Conservation (phyloP, 1,140 invertebrate species). For the Matsumurasca onukii region DNA sequence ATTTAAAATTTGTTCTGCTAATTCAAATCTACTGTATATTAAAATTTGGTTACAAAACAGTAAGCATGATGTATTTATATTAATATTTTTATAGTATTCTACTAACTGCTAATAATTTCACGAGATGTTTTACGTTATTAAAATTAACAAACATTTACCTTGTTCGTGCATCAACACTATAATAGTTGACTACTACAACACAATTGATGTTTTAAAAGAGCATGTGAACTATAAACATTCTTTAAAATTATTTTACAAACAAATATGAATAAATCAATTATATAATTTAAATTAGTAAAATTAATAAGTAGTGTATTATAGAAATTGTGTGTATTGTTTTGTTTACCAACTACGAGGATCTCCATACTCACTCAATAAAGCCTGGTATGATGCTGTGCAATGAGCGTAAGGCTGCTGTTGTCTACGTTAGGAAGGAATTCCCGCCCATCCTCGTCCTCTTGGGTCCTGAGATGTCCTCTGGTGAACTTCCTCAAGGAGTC, state of each 20-base stretch:
- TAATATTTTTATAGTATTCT: not conserved
- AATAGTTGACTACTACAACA: not conserved
- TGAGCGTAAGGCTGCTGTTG: constrained; percentile 68
- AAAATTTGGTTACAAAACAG: not conserved
- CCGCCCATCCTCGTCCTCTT: constrained; percentile 41
- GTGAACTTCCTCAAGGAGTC: constrained; percentile 53
- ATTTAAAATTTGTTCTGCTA: not conserved
- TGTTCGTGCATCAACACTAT: not conserved
- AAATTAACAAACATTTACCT: not conserved
- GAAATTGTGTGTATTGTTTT: not conserved
- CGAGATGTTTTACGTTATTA: not conserved
- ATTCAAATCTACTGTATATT: not conserved
- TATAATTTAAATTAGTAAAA: not conserved
- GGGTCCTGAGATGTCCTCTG: constrained; percentile 55
- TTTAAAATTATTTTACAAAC: not conserved
- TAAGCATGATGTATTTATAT: not conserved
- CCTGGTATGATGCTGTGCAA: constrained; percentile 65
- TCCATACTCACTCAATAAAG: constrained; percentile 46
- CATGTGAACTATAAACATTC: not conserved
- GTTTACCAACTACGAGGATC: not conserved
- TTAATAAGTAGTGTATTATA: not conserved
- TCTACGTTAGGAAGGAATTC: constrained; percentile 39
- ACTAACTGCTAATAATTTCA: not conserved
- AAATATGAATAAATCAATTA: not conserved
- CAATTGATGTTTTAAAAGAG: not conserved